phyloP scores from a whole-genome alignment of 1,140 invertebrate genomes.

The Bombus turneri region DNA sequence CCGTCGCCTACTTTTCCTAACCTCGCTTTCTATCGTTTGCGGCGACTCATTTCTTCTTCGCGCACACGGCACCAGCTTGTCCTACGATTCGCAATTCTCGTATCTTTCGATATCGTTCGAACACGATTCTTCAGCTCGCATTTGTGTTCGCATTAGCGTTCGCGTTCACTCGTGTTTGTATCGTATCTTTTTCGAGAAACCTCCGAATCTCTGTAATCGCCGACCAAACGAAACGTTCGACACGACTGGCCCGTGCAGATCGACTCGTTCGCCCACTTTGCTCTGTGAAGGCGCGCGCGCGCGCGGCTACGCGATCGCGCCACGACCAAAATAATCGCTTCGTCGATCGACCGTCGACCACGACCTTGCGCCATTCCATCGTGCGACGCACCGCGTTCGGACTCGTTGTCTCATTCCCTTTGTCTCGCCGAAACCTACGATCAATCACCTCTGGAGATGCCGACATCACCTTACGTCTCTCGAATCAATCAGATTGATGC shows the following conservation, averaged over 20 bases:
- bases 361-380: constrained; percentile 25
- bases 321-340: constrained; percentile 32
- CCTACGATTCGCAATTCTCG: background rate
- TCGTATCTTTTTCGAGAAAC: background rate
- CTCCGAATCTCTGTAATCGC: background rate
- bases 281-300: background rate
- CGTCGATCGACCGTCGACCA: constrained; percentile 14
- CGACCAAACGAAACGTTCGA: background rate
- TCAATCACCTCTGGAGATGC: constrained; percentile 49
- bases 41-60: background rate
- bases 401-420: background rate
- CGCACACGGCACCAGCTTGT: background rate
- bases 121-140: background rate
- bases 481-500: constrained; percentile 80
- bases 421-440: too few relatives aligned
- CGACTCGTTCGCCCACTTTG: background rate
- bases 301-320: constrained; percentile 2
- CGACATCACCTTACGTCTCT: constrained; percentile 73
- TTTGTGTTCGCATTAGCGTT: background rate
- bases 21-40: constrained; percentile 19
- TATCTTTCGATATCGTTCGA: background rate
- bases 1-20: constrained; percentile 13
- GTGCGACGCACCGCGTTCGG: background rate
- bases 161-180: background rate
- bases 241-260: background rate